Conservation (phyloP, 2,888 invertebrate species). For the Pseudococcus jackbeardsleyi region DNA sequence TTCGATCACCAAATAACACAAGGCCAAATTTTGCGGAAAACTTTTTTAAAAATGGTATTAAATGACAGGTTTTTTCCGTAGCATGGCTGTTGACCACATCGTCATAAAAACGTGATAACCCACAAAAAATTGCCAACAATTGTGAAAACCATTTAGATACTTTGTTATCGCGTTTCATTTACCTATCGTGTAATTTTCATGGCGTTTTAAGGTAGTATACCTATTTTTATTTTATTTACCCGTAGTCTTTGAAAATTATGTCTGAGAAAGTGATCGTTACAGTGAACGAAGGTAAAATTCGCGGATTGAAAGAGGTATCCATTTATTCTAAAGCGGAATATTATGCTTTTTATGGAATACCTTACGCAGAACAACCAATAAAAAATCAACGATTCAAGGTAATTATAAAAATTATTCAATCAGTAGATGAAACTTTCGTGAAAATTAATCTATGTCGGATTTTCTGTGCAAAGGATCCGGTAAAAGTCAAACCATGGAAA, state of each 20-base stretch:
- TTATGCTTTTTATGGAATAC: not conserved
- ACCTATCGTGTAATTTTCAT: not conserved
- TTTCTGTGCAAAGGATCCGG: not conserved
- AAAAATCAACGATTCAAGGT: not conserved
- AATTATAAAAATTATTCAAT: not conserved
- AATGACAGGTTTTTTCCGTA: too few relatives aligned
- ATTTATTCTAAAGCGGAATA: not conserved
- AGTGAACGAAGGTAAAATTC: slow-evolving; percentile 12
- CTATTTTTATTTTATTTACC: not conserved
- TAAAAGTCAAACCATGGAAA: not conserved
- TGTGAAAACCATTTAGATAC: too few relatives aligned
- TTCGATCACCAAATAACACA: too few relatives aligned
- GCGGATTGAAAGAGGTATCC: not conserved
- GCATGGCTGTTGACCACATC: too few relatives aligned
- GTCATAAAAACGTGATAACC: too few relatives aligned
- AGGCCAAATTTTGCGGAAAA: too few relatives aligned
- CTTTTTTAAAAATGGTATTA: too few relatives aligned
- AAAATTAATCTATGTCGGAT: not conserved
- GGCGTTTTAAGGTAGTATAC: not conserved
- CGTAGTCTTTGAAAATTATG: not conserved
- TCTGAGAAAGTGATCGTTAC: not conserved
- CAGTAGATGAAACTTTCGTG: not conserved
- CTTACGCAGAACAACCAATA: not conserved
- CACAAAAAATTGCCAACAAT: too few relatives aligned
- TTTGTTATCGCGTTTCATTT: too few relatives aligned